Conservation (phyloP, 2,888 invertebrate species). For the Eupithecia exiguata region DNA sequence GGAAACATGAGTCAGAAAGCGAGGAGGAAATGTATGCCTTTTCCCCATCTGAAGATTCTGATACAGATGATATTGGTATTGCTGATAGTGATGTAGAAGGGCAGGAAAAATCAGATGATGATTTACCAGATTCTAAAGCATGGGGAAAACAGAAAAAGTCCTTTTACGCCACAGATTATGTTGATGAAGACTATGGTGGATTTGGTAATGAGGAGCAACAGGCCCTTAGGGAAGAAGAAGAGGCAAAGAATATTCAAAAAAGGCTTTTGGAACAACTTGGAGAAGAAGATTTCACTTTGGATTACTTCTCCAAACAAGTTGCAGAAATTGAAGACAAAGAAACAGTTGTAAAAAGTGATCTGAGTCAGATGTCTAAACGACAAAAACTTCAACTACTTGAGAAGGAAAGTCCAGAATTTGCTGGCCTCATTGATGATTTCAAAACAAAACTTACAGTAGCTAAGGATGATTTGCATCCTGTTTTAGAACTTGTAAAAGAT, state of each 20-base stretch:
- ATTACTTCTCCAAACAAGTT: constrained; percentile 78
- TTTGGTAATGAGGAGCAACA: constrained; percentile 87
- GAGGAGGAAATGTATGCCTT: constrained; percentile 87
- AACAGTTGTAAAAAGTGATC: constrained; percentile 88
- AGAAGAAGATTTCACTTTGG: constrained; percentile 89
- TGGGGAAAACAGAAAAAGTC: constrained; percentile 93
- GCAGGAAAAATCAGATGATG: constrained; percentile 86
- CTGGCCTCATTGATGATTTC: constrained; percentile 90
- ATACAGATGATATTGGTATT: constrained; percentile 75
- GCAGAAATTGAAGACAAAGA: constrained; percentile 73
- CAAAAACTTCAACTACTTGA: constrained; percentile 90
- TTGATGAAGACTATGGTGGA: constrained; percentile 93
- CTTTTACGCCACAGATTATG: constrained; percentile 94
- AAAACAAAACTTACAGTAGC: constrained; percentile 88
- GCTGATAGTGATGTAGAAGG: constrained; percentile 92
- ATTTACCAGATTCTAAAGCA: constrained; percentile 91
- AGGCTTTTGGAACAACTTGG: constrained; percentile 90
- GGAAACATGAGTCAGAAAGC: constrained; percentile 80
- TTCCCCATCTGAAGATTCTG: constrained; percentile 76
- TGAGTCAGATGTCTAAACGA: constrained; percentile 88
- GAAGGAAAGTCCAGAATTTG: constrained; percentile 94
- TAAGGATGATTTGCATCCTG: constrained; percentile 86
- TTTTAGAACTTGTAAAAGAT: constrained; percentile 85
- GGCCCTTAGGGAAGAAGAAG: constrained; percentile 90
- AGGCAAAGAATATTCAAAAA: constrained; percentile 91